Base-by-base conservation (phyloP, 2,797 vertebrate genomes). In the Orientallactaga sibirica region DNA sequence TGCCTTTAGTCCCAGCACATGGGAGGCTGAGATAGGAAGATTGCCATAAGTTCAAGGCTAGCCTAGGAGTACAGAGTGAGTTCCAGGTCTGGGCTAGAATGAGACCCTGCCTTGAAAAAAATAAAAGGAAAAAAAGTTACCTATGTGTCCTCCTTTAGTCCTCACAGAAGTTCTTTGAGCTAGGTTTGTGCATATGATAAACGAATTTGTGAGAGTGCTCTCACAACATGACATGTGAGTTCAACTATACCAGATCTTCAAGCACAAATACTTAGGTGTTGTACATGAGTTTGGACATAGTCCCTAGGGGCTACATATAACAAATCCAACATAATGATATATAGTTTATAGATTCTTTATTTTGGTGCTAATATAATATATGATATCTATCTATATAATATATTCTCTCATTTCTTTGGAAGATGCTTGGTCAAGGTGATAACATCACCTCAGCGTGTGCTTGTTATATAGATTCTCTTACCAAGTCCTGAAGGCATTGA, bases 241-340 rank as follows among this genome's bases (percentile, higher is more conserved):
- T 94, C 29, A 48, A 25, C 90, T 94, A 16, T 79, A 11, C 62
- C 58, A 87, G 48, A 84, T 81, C 91, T 52, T 20, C 74, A 85
- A 95, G 29, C 1, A 55, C 29, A 27, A 22, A 87, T 66, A 9
- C 4, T 70, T 83, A 86, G 27, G 29, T 0, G 8, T 48, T 92
- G 2, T 62, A 66, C 16, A 48, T 52, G 64, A 58, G 9, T 58
- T 94, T 58, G 93, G n/a, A 5, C 20, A 55, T 25, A 29, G 11
- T 52, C 81, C 41, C 80, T 2, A 68, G 41, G 11, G 29, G 25
- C 29, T 66, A 24, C 11, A 20, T 4, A n/a, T 15, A 62, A 58
- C 4, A 58, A 14, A 58, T 14, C 55, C 3, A 58, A 58, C 15
- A 12, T 58, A 58, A 12, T 58, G 3, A 58, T 58, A 58, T 58